phyloP scores from a whole-genome alignment of 2,888 invertebrate species.

The Diloba caeruleocephala region DNA sequence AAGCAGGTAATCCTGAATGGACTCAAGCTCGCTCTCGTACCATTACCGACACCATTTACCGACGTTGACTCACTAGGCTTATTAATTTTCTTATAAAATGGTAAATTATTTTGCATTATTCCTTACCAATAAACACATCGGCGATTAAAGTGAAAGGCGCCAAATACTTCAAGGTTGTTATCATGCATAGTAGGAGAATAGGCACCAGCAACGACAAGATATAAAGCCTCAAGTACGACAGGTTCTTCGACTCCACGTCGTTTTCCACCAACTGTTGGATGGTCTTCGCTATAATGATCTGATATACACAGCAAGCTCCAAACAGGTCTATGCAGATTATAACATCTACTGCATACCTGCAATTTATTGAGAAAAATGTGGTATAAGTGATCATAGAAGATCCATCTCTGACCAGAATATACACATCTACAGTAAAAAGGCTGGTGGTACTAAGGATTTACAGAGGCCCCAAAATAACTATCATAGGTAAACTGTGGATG shows the following conservation, averaged over 20 bases:
- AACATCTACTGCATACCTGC: slow-evolving; percentile 70
- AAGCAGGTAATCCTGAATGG: too few species aligned
- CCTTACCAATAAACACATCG: slow-evolving; percentile 80
- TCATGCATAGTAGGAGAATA: slow-evolving; percentile 81
- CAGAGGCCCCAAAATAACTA: too few species aligned
- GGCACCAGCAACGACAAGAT: slow-evolving; percentile 74
- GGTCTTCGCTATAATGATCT: slow-evolving; percentile 83
- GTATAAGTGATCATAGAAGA: too few species aligned
- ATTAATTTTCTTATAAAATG: neutral
- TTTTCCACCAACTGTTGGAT: slow-evolving; percentile 72
- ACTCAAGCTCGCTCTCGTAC: too few species aligned
- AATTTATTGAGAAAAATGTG: too few species aligned
- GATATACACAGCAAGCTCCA: slow-evolving; percentile 83
- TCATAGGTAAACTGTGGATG: too few species aligned
- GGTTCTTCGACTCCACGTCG: slow-evolving; percentile 50
- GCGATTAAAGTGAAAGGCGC: slow-evolving; percentile 81
- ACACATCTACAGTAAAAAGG: too few species aligned
- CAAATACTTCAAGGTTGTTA: slow-evolving; percentile 80
- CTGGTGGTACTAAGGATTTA: too few species aligned
- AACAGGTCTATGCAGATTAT: slow-evolving; percentile 81
- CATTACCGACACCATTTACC: too few species aligned
- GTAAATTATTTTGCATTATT: neutral
- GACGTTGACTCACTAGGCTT: too few species aligned
- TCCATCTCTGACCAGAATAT: too few species aligned
- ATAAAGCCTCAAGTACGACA: slow-evolving; percentile 72